Conservation (phyloP, 2,888 invertebrate genomes). For the Chymomyza caudatula region DNA sequence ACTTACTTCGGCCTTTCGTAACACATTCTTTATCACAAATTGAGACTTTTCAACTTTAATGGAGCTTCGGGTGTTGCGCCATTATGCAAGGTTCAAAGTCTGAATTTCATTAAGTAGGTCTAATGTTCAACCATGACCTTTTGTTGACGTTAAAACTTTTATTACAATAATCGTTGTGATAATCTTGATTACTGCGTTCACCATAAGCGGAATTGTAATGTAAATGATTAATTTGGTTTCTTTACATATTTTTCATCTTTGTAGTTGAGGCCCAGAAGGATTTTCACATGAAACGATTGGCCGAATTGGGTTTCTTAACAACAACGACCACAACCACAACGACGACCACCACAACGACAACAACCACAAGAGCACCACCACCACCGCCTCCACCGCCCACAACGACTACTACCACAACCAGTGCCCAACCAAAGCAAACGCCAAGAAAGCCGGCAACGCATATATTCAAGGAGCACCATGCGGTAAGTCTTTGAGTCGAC, state of each 20-base stretch:
- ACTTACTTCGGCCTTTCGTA: no score
- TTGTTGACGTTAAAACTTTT: no score
- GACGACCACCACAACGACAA: conserved; percentile 80
- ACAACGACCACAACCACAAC: conserved; percentile 78
- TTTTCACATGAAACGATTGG: conserved; percentile 84
- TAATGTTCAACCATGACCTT: background rate
- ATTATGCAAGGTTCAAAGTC: no score
- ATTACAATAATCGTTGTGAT: no score
- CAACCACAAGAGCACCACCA: conserved; percentile 63
- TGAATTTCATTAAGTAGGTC: no score
- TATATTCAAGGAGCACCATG: conserved; percentile 57
- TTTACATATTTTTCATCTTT: conserved; percentile 57
- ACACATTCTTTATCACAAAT: no score
- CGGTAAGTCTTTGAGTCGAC: conserved; percentile 43
- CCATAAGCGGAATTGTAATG: no score
- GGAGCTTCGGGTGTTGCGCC: no score
- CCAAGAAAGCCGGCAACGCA: conserved; percentile 68
- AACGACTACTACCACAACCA: conserved; percentile 74
- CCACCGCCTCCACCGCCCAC: conserved; percentile 70
- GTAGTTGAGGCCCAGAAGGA: conserved; percentile 93
- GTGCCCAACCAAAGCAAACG: conserved; percentile 74
- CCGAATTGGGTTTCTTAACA: conserved; percentile 79
- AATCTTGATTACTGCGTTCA: no score
- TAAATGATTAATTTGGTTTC: conserved; percentile 7
- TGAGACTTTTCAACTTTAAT: no score